Base-by-base conservation (phyloP, 2,113 vertebrate genomes). In the Pomatorhinus ruficollis region DNA sequence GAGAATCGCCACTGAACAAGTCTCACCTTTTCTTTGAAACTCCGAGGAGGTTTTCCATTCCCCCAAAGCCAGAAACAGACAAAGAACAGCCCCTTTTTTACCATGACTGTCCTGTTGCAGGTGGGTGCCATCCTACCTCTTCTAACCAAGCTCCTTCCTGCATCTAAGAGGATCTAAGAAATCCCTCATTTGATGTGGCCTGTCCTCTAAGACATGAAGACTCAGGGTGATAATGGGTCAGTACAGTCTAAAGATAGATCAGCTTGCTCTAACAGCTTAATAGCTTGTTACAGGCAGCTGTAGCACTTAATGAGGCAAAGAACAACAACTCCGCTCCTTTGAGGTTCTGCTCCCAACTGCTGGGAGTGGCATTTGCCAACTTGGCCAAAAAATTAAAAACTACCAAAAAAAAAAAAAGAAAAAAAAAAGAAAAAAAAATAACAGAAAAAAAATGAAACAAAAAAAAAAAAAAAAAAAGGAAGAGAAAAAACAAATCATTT, bases 131-230 rank as follows among this genome's bases (percentile, higher is more conserved):
- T 60, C n/a, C 53, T 7, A 47, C 30, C 60, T 68, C 60, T 75
- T 64, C 76, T 47, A 87, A 68, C 49, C 77, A 93, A 91, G 89
- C 77, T 90, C 40, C 69, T 61, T 86, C 53, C 69, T 68, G 40
- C 52, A 52, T 24, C 60, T 96, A 97, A 95, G 88, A 97, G 90
- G 95, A 97, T 95, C 87, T 95, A 89, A 84, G 74, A 96, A 96
- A 96, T 96, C 93, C 90, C 83, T 81, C 68, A 92, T 70, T 72
- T 78, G 72, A 64, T 81, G 57, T 54, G 76, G 76, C 54, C 86
- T 83, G 80, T 75, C 83, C 72, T 87, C 72, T 75, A 78, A 89
- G 79, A 68, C 85, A 42, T 6, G 52, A 90, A 90, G 88, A 74
- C 69, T 81, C 1, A 0, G 52, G 79, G 69, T 92, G 72, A 92